These are phyloP conservation scores for Syngnathus typhle DNA, from an alignment of 2,113 vertebrate species.

Conservation along the genomic window DNA sequence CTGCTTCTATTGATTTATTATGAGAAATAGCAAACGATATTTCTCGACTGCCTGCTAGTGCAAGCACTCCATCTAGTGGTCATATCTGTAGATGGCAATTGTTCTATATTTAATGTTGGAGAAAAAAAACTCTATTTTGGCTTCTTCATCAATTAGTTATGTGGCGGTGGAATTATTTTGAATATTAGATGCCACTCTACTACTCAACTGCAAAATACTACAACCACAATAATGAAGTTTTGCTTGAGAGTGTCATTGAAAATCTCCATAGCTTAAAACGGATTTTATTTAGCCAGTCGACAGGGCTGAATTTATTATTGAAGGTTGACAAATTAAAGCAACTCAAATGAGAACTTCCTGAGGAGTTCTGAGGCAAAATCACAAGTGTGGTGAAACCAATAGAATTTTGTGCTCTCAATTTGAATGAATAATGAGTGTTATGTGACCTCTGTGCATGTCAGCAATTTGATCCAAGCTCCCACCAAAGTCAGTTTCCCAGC, in stretches of 20 bases:
- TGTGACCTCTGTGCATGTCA: slow-evolving; percentile 13
- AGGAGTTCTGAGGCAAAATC: slow-evolving; percentile 13
- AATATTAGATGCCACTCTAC: not conserved
- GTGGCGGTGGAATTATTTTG: not conserved
- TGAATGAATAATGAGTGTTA: slow-evolving; percentile 6
- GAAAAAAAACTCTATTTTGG: not conserved
- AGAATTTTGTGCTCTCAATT: not conserved
- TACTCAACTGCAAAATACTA: not conserved
- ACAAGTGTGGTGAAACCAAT: slow-evolving; percentile 5
- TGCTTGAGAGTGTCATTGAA: not conserved
- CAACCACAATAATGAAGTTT: not conserved
- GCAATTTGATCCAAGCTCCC: slow-evolving; percentile 50
- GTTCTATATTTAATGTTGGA: not conserved
- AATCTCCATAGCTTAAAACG: not conserved
- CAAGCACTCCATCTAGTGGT: slow-evolving; percentile 59
- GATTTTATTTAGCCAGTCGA: slow-evolving; percentile 13
- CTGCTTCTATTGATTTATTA: slow-evolving; percentile 9
- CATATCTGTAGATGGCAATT: not conserved
- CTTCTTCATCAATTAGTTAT: too few relatives aligned
- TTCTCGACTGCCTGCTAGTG: not conserved
- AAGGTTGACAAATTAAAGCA: slow-evolving; percentile 6
- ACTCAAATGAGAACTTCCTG: not conserved
- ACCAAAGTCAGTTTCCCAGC: slow-evolving; percentile 52
- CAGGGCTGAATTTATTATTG: slow-evolving; percentile 23
- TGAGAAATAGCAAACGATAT: not conserved